Percentiles rank a stretch among this genome's conserved stretches.
Conservation (phyloP, 2,888 invertebrate genomes). For the Mythimna ferrago region DNA sequence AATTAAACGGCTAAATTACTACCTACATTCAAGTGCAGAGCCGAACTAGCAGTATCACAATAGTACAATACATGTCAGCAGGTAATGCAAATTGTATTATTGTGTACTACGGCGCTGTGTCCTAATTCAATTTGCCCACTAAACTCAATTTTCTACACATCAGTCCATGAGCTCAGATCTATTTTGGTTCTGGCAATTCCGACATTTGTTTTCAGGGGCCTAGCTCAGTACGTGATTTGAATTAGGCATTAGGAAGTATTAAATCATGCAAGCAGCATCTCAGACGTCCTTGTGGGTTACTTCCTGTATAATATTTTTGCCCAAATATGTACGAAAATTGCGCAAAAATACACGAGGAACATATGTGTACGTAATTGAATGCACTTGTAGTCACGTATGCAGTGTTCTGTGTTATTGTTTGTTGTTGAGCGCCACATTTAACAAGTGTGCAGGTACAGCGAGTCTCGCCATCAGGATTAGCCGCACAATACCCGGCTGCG, state of each 20-base stretch:
- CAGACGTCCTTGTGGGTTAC: constrained; percentile 73
- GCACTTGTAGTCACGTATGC: constrained; percentile 42
- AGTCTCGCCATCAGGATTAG: constrained; percentile 1
- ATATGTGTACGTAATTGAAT: constrained; percentile 39
- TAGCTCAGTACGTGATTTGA: constrained; percentile 69
- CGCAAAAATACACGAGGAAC: constrained; percentile 49
- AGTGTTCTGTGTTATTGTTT: constrained; percentile 23
- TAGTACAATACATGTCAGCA: constrained; percentile 58
- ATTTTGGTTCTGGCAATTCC: constrained; percentile 62
- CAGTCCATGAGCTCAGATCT: constrained; percentile 64
- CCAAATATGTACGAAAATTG: constrained; percentile 53
- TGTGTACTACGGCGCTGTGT: constrained; percentile 33
- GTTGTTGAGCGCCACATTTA: constrained; percentile 5
- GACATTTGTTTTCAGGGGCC: constrained; percentile 61
- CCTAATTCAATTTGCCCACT: constrained; percentile 48
- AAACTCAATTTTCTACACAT: constrained; percentile 43
- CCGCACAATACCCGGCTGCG: constrained; percentile 26
- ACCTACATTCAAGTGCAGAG: constrained; percentile 75
- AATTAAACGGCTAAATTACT: constrained; percentile 85
- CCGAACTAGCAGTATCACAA: constrained; percentile 64
- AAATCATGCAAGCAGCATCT: constrained; percentile 70
- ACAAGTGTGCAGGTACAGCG: neutral
- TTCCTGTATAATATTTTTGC: constrained; percentile 70
- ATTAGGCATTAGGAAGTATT: constrained; percentile 67
- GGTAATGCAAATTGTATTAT: constrained; percentile 48